These are phyloP conservation scores for Junonia oenone DNA, from an alignment of 2,888 invertebrate species.

Conservation along the genomic window DNA sequence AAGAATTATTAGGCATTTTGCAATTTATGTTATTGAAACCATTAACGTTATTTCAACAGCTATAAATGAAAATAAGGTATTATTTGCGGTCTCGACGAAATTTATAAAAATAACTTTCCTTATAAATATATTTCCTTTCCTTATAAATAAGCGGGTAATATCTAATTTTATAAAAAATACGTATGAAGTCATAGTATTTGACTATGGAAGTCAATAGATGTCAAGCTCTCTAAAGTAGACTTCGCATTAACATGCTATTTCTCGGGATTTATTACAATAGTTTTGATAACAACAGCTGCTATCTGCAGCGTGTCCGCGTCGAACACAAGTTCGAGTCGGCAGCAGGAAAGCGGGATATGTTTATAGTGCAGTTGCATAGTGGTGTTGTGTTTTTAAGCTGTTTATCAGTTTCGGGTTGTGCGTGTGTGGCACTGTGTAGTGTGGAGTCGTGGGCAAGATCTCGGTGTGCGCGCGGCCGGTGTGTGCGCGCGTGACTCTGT, in stretches of 20 bases:
- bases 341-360: slow-evolving; percentile 37
- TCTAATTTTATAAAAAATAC: too few species aligned
- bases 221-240: neutral
- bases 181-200: neutral
- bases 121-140: too few species aligned
- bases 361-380: slow-evolving; percentile 62
- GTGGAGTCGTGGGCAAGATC: slow-evolving; percentile 35
- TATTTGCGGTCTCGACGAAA: neutral
- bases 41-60: neutral
- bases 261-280: slow-evolving; percentile 24
- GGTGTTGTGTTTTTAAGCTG: slow-evolving; percentile 68
- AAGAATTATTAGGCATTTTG: neutral
- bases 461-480: slow-evolving; percentile 35
- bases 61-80: neutral
- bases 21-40: neutral
- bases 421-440: slow-evolving; percentile 38
- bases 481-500: slow-evolving; percentile 40
- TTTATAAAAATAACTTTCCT: too few species aligned
- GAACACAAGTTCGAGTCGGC: slow-evolving; percentile 15
- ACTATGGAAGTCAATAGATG: neutral
- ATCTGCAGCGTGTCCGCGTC: slow-evolving; percentile 19
- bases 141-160: too few species aligned
- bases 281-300: slow-evolving; percentile 25
- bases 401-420: slow-evolving; percentile 62
- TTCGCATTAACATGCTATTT: slow-evolving; percentile 3